Evolutionary conservation across 1,140 invertebrate species (phyloP), one percentile per base, ranked within the genome.

Genomic region (Bemisia tabaci): DNA sequence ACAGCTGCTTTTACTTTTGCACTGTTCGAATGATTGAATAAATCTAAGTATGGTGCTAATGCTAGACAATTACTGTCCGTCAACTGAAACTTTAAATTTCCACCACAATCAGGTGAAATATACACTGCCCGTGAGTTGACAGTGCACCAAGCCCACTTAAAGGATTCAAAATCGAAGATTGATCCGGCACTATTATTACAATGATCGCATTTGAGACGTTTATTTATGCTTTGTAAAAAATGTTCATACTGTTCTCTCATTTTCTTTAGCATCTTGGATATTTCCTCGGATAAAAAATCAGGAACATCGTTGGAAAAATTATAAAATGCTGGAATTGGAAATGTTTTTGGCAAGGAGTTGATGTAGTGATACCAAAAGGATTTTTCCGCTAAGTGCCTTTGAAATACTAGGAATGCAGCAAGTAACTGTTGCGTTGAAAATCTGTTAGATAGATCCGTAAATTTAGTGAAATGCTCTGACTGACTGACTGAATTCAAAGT

Each of bases 31-130:
- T 86, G 85, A 74, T 86, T 86, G 12, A 86, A 75, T 69, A 86
- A 75, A 74, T 87, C 85, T 0, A 87, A 75, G 68, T 80, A 83
- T 22, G 85, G 85, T n/a, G 81, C 82, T 23, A 87, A 71, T 2
- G 84, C 84, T 64, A 80, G 72, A 71, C 64, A 70, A 62, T 82
- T 77, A 39, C 75, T 70, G 68, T 76, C 71, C 12, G 68, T 62
- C 11, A 70, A 63, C 22, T 62, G 66, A 60, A 73, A 64, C 22
- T 59, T 60, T 67, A 69, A 69, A 59, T 67, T 65, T 24, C 58
- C 64, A 63, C 71, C 71, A 59, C 68, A 60, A 1, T 66, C 61
- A 22, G 72, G 71, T 62, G 67, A 65, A 2, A 74, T 66, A 62
- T 72, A 75, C 12, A 87, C 81, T 66, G 80, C 82, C 69, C 85